Base-by-base conservation (phyloP, 2,113 vertebrate species). In the Tylochromis polylepis region DNA sequence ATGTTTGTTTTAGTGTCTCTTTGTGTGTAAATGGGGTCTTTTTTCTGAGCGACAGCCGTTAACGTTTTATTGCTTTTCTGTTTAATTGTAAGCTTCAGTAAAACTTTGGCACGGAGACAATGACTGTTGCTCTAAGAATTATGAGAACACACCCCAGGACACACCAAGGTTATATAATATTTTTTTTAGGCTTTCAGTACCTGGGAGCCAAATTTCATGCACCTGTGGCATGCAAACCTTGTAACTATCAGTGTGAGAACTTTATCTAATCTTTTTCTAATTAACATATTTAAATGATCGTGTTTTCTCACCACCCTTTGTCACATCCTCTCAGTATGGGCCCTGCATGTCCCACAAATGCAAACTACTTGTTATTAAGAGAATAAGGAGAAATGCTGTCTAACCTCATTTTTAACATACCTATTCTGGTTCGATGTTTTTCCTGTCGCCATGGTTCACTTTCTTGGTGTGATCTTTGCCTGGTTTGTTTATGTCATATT, bases 381-480 rank as follows among this genome's bases (percentile, higher is more conserved):
- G 53, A 88, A 82, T 24, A 56, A 70, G 84, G 41, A 87, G n/a
- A 88, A 92, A 94, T 93, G 94, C 65, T 2, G 72, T 79, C 82
- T 1, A 41, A 31, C 92, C 81, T 90, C 92, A 95, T 96, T 94
- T 90, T 62, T 60, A 10, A 38, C 92, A 92, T 95, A 80, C 85
- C 90, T 89, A 46, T 78, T 70, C 7, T 6, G 24, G n/a, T 84
- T 56, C 2, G 79, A 38, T 70, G 79, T 82, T 83, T 72, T 82
- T 72, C 31, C 15, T 11, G 22, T 31, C 12, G 0, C 24, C 16
- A 55, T 14, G 14, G 7, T 38, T 75, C 67, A 49, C 41, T 29
- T 29, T 56, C 83, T 85, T 75, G 75, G 77, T 56, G 24, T 41
- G 15, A 16, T 55, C 11, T 27, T 41, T 43, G 49, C 34, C 20